Percentiles rank a stretch among this genome's conserved stretches.
These are phyloP conservation scores for Troilus luridus DNA, from an alignment of 2,888 invertebrate species.

Conservation along the genomic window DNA sequence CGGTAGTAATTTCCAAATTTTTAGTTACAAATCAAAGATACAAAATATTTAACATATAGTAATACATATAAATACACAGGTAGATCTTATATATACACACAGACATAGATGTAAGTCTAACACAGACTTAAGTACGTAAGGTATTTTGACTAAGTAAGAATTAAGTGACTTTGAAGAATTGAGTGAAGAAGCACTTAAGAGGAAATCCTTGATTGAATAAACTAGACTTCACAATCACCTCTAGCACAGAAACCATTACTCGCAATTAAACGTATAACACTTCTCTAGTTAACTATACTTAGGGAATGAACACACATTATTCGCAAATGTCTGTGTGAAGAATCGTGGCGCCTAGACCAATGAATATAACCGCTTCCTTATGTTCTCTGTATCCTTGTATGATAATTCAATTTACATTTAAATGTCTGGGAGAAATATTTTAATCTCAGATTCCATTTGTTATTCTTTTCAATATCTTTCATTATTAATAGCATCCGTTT, in stretches of 20 bases:
- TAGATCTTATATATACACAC: too few species aligned
- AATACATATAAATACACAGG: too few species aligned
- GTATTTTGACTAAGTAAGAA: neutral
- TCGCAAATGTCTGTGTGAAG: neutral
- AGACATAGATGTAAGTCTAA: too few species aligned
- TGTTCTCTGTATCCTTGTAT: neutral
- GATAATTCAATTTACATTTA: constrained; percentile 19
- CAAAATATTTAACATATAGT: too few species aligned
- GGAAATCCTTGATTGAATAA: neutral
- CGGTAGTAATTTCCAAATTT: too few species aligned
- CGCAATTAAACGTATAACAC: neutral
- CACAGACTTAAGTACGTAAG: too few species aligned
- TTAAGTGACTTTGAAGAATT: neutral
- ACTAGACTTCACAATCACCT: neutral
- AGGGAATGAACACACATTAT: neutral
- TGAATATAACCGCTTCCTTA: neutral
- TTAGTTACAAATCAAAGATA: too few species aligned
- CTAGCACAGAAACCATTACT: neutral
- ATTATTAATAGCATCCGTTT: neutral
- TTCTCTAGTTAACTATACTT: neutral
- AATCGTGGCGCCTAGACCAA: neutral
- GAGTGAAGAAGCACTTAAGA: neutral
- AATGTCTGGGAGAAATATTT: neutral
- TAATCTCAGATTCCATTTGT: neutral
- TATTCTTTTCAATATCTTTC: neutral